Evolutionary conservation across 2,888 invertebrate species (phyloP), one percentile per base, ranked within the genome.

Genomic region (Cephus rjabovi): DNA sequence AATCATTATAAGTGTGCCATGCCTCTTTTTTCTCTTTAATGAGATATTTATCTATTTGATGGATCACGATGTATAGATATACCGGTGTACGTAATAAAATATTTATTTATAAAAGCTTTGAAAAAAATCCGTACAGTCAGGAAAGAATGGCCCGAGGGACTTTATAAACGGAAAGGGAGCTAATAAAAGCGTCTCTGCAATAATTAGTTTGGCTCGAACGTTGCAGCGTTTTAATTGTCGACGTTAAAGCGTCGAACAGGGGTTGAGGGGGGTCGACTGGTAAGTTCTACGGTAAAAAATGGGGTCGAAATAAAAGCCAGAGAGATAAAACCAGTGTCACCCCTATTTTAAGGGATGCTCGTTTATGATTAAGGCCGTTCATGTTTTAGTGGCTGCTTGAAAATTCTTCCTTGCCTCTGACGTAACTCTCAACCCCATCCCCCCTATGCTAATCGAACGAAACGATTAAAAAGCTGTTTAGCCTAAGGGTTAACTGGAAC

Each of bases 341-440:
- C 82, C 86, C 86, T 87, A 86, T 85, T 88, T 83, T 83, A 83
- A 86, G 85, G 87, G 87, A 86, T 83, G 83, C 84, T 81, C 88
- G 84, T 87, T 88, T 88, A 88, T 86, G 88, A 88, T 87, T 85
- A 83, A 85, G 83, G 81, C 83, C 79, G 83, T 85, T 86, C 85
- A 83, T 82, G 82, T 81, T 86, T 86, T 86, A 86, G 83, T 85
- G 78, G 86, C 83, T 83, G 82, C 83, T 83, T 86, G 83, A 87
- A 87, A 87, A 85, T 84, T 87, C 83, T 76, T 81, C 82, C 87
- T 88, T 88, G 86, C 83, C 84, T 9, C 84, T 9, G 56, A 23
- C 56, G 56, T 9, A 56, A 56, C 56, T 23, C 9, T 56, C 23
- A 56, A 23, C 9, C 2, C 23, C 56, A 9, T 23, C 23, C 56